Conservation (phyloP, 2,113 vertebrate genomes). For the Morphnarchus princeps region DNA sequence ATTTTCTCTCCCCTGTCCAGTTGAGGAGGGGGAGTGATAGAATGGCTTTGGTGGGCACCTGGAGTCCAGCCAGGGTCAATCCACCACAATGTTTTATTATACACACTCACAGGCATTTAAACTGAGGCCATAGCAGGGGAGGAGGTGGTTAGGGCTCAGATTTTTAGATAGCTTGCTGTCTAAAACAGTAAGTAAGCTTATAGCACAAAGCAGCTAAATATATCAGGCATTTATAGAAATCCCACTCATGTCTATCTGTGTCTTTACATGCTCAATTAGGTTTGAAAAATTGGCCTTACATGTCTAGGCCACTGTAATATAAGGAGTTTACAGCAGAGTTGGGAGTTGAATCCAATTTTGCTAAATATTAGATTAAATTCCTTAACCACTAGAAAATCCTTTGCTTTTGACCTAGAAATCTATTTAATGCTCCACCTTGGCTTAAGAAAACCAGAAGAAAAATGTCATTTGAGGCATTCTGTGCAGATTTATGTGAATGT, state of each 20-base stretch:
- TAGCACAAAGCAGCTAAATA: not conserved
- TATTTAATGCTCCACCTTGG: not conserved
- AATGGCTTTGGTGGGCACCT: too few species aligned
- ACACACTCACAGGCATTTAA: not conserved
- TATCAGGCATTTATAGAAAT: not conserved
- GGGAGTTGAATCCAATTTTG: not conserved
- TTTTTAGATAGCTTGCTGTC: not conserved
- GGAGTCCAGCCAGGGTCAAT: too few species aligned
- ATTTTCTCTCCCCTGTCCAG: too few species aligned
- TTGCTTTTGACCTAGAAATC: not conserved
- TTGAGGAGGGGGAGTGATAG: too few species aligned
- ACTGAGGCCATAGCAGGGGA: not conserved
- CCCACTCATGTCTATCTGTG: not conserved
- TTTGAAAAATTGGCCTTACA: not conserved
- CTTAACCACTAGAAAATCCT: not conserved
- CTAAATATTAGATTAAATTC: not conserved
- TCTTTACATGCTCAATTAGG: not conserved
- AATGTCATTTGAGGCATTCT: accelerated
- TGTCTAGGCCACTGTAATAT: not conserved
- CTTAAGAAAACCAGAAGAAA: not conserved
- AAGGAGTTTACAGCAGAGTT: not conserved
- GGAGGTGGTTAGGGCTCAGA: not conserved
- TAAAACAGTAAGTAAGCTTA: not conserved
- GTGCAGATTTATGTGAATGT: not conserved
- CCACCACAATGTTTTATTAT: not conserved